Base-by-base conservation (phyloP, 1,140 invertebrate genomes). In the Philopotamus ludificatus region DNA sequence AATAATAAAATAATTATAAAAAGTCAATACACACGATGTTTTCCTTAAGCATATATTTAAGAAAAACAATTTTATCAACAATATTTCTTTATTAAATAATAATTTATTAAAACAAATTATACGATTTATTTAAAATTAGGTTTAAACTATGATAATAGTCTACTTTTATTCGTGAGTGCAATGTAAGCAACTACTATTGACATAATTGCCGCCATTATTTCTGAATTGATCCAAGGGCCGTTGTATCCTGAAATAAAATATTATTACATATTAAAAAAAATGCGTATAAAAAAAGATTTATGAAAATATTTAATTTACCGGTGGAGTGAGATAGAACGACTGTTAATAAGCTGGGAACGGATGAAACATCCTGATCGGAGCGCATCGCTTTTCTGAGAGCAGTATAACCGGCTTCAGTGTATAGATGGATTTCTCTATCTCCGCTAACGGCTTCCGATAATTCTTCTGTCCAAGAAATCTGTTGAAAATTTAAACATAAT, bases 401-500 rank as follows among this genome's bases (percentile, higher is more conserved):
- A 15, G 91, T 86, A 77, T 91, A 96, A 64, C 92, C 91, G 75
- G 97, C 94, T 80, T 97, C 94, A 73, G 96, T 92, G 73, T 89
- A 93, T 1, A 98, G 78, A 67, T 88, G 87, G n/a, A 97, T 83
- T 51, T 83, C 81, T 69, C 93, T 89, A 49, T 88, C 86, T 28
- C 94, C 94, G 57, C 89, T 87, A 42, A 83, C 83, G 0, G 92
- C 87, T 71, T 89, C 89, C n/a, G 41, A 47, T 34, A 89, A 82
- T 63, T 95, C 93, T 75, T 95, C 91, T 50, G 89, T 91, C 91
- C 93, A 96, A 70, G 93, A 96, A 12, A 97, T 87, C 90, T 96
- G 74, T 1, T 77, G 75, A 53, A 9, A 57, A 34, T 39, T 39
- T 39, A 39, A 8, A 39, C 34, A 8, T 8, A n/a, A n/a, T 8